Evolutionary conservation across 2,797 vertebrate species (phyloP).

Genomic region (Peromyscus attwateri): DNA sequence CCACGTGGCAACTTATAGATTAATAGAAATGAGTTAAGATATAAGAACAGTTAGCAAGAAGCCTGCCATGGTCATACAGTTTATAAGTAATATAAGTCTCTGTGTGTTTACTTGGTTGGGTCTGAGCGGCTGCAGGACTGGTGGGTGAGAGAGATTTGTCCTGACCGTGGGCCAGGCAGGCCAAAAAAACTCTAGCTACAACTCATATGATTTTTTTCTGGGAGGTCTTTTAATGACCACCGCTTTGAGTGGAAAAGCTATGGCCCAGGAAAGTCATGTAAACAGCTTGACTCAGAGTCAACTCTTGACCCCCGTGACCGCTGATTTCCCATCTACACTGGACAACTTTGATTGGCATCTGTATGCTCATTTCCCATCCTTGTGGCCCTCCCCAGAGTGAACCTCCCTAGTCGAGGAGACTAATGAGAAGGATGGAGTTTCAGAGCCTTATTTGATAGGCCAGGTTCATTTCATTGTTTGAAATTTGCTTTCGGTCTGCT

Average conservation of each 20-base stretch:
- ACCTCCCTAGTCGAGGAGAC: conserved; percentile 48
- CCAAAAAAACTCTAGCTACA: too few relatives aligned
- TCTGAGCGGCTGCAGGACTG: too few relatives aligned
- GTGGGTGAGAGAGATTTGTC: too few relatives aligned
- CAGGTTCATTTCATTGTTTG: conserved; percentile 60
- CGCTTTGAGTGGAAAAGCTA: background rate
- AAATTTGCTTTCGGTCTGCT: conserved; percentile 64
- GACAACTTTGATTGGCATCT: conserved; percentile 27
- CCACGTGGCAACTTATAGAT: too few relatives aligned
- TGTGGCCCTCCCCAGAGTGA: background rate
- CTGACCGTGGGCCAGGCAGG: too few relatives aligned
- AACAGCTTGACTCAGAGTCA: background rate
- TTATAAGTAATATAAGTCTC: too few relatives aligned
- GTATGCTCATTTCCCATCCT: background rate
- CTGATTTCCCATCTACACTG: background rate
- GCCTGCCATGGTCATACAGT: too few relatives aligned
- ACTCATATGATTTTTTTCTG: background rate
- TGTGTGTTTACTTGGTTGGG: too few relatives aligned
- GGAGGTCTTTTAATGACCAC: conserved; percentile 6
- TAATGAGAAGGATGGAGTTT: conserved; percentile 41
- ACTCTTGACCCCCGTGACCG: background rate
- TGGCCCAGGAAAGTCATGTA: background rate
- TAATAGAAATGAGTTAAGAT: too few relatives aligned
- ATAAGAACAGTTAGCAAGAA: too few relatives aligned
- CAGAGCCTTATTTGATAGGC: conserved; percentile 31